Conservation (phyloP, 2,113 vertebrate genomes). For the Cryptomyrus ogoouensis region DNA sequence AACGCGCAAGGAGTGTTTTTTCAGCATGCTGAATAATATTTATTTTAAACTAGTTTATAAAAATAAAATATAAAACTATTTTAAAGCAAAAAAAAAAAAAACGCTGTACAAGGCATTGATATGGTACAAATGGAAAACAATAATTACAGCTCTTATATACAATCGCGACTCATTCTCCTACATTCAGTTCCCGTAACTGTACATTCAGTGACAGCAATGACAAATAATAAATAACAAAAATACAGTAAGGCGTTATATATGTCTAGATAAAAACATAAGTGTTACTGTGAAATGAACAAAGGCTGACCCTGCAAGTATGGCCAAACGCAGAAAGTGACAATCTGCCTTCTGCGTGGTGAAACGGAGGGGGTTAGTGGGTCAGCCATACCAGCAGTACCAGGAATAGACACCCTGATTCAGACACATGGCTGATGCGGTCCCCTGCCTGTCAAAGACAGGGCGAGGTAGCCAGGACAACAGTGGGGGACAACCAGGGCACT, state of each 20-base stretch:
- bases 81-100: conserved; percentile 68
- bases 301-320: neutral
- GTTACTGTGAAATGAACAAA: neutral
- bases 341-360: neutral
- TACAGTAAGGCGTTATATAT: neutral
- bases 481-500: neutral
- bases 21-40: conserved; percentile 96
- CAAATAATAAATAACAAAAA: conserved; percentile 38
- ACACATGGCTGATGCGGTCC: neutral
- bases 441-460: neutral
- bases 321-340: neutral
- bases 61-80: conserved; percentile 99
- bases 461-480: neutral
- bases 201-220: conserved; percentile 35
- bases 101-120: conserved; percentile 97
- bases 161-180: conserved; percentile 60
- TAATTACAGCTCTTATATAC: conserved; percentile 95
- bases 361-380: neutral
- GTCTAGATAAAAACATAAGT: conserved; percentile 11
- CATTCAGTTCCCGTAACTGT: conserved; percentile 45
- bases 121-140: conserved; percentile 92
- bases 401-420: neutral
- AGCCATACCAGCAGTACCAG: neutral
- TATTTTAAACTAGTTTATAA: conserved; percentile 96
- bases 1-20: conserved; percentile 11